A percentile compares a stretch with the other conserved stretches of the same genome.
phyloP scores from a whole-genome alignment of 2,888 invertebrate species.

The Chrysina gloriosa region DNA sequence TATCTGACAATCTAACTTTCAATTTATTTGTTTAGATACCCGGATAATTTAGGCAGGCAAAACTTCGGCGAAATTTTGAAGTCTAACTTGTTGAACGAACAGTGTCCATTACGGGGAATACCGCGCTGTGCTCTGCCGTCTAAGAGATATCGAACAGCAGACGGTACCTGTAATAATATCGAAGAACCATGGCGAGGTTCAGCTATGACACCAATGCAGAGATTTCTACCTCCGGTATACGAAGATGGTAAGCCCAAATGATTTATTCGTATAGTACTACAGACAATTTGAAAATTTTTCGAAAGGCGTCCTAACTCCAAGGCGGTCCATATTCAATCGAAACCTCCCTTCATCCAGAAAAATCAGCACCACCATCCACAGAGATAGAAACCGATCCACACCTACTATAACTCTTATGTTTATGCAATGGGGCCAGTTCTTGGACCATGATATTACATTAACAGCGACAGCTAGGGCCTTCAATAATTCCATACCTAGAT shows the following conservation, averaged over 20 bases:
- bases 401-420: constrained; percentile 80
- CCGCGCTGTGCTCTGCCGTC: constrained; percentile 79
- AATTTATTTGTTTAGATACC: constrained; percentile 44
- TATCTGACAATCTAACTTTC: not conserved
- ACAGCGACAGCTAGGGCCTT: constrained; percentile 82
- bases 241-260: constrained; percentile 73
- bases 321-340: constrained; percentile 71
- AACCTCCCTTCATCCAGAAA: constrained; percentile 80
- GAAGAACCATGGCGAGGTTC: constrained; percentile 83
- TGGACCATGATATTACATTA: constrained; percentile 89
- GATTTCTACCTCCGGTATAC: constrained; percentile 85
- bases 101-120: constrained; percentile 75
- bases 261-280: constrained; percentile 49
- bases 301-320: constrained; percentile 66
- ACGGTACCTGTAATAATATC: constrained; percentile 91
- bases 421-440: constrained; percentile 93
- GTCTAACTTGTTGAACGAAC: constrained; percentile 59
- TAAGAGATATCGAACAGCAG: constrained; percentile 82
- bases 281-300: not conserved
- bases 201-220: constrained; percentile 83
- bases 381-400: constrained; percentile 73
- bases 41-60: constrained; percentile 48
- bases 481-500: constrained; percentile 82
- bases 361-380: constrained; percentile 77
- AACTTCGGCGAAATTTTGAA: constrained; percentile 44